These are phyloP conservation scores for Leptobrachium ailaonicum DNA, from an alignment of 2,113 vertebrate species.

Conservation along the genomic window DNA sequence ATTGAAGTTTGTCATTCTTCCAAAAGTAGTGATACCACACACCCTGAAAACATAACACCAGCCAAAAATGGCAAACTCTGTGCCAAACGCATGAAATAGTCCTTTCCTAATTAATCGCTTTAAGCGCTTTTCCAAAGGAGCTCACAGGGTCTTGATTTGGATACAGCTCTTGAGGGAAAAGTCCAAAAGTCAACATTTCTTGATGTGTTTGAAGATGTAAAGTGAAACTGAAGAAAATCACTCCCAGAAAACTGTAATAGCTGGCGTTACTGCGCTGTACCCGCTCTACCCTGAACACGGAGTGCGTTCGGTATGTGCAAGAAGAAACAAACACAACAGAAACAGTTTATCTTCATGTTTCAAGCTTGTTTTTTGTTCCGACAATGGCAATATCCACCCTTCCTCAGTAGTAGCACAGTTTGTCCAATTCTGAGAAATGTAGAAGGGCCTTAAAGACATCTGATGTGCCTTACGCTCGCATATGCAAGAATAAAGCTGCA, in stretches of 20 bases:
- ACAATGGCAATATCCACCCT: no score
- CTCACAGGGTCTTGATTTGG: not conserved
- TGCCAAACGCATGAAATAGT: conserved; percentile 28
- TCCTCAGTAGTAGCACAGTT: no score
- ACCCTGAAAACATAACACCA: conserved; percentile 20
- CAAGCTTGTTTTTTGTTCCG: no score
- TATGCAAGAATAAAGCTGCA: no score
- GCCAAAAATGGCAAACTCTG: conserved; percentile 30
- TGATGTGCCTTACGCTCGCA: no score
- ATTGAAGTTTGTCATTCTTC: conserved; percentile 22
- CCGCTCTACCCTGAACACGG: no score
- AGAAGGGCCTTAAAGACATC: no score
- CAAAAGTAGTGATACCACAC: conserved; percentile 27
- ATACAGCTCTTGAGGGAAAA: conserved; percentile 7
- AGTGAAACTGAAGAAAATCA: not conserved
- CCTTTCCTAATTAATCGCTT: conserved; percentile 22
- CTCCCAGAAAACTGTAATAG: not conserved
- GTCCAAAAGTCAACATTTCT: not conserved
- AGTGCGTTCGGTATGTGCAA: no score
- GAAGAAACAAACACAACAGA: no score
- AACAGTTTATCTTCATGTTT: no score
- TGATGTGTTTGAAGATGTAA: conserved; percentile 1
- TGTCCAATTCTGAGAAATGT: no score
- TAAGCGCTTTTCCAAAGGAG: conserved; percentile 9
- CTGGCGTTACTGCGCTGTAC: not conserved